Evolutionary conservation across 2,113 vertebrate genomes (phyloP), one percentile per base, ranked within the genome.

Genomic region (Egretta garzetta): DNA sequence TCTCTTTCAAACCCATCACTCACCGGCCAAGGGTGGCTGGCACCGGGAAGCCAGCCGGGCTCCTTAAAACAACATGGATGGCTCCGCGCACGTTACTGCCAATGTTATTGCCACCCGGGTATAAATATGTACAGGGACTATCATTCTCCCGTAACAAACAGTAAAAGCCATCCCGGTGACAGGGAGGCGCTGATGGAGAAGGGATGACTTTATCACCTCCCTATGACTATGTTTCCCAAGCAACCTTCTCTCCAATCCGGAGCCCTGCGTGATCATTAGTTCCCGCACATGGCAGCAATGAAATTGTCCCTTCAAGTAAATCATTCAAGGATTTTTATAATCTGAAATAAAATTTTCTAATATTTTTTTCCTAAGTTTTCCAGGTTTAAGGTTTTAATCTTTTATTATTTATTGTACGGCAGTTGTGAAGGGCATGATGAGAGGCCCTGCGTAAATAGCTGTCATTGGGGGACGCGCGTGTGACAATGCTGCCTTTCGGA

Each of bases 301-400:
- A 98, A 98, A 97, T 96, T 98, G 98, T 98, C 98, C 98, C 97
- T 97, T 94, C 81, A 96, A 97, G 97, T 98, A 98, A 98, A 98
- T 98, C 98, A 98, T 92, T 91, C 93, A 39, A 27, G 97, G 97
- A 95, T 97, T 98, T 98, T 98, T 98, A 98, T 98, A 98, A 98
- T 98, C 98, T 26, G 83, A 98, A 98, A 98, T 98, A 98, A 98
- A 98, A 98, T 97, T 97, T 98, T 98, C 98, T 98, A 98, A 98
- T 98, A 98, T 97, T 98, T 98, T 98, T 98, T 97, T 96, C 90
- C 97, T 98, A 98, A 98, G 98, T 98, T 98, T 98, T 98, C 98
- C 95, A 95, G 98, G 98, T 98, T 98, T 98, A 98, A 97, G 98
- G 93, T 98, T 98, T 98, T 98, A 98, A 98, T 98, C 98, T 98